Percentiles rank a stretch among this genome's conserved stretches.
These are phyloP conservation scores for Trichomycterus rosablanca DNA, from an alignment of 2,113 vertebrate species.

Conservation along the genomic window DNA sequence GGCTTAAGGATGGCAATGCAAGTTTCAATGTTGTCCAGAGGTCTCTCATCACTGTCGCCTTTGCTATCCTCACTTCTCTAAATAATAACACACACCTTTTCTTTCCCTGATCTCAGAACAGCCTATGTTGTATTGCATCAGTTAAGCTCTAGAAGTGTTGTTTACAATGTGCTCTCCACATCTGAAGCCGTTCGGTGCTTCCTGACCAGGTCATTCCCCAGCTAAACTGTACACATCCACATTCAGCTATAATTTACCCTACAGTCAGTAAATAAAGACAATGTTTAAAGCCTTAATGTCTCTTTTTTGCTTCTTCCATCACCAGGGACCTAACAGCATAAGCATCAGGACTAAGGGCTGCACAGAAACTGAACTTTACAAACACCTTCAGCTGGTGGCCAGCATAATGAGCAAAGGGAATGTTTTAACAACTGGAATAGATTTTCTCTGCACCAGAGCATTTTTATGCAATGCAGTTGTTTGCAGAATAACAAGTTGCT, in stretches of 20 bases:
- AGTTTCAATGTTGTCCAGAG: neutral
- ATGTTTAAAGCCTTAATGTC: neutral
- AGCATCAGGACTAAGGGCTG: neutral
- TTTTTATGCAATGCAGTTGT: too few species aligned
- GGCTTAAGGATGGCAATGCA: slow-evolving; percentile 3
- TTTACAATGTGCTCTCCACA: slow-evolving; percentile 40
- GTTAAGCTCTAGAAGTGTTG: too few species aligned
- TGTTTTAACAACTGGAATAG: slow-evolving; percentile 47
- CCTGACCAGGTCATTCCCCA: slow-evolving; percentile 13
- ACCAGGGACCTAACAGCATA: neutral
- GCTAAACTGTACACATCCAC: slow-evolving; percentile 1
- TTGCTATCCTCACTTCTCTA: slow-evolving; percentile 18
- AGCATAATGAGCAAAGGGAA: slow-evolving; percentile 36
- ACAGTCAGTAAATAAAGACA: slow-evolving; percentile 9
- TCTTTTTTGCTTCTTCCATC: neutral
- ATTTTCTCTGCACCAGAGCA: slow-evolving; percentile 36
- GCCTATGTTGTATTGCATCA: too few species aligned
- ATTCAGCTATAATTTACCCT: neutral
- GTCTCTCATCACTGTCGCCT: slow-evolving; percentile 28
- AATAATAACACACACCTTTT: too few species aligned
- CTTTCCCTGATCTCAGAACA: too few species aligned
- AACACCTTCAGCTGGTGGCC: slow-evolving; percentile 29
- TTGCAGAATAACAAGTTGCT: slow-evolving; percentile 30
- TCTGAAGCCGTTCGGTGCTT: slow-evolving; percentile 38
- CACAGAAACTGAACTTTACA: slow-evolving; percentile 19